Evolutionary conservation across 2,113 vertebrate genomes (phyloP).

Genomic region (Vombatus ursinus): DNA sequence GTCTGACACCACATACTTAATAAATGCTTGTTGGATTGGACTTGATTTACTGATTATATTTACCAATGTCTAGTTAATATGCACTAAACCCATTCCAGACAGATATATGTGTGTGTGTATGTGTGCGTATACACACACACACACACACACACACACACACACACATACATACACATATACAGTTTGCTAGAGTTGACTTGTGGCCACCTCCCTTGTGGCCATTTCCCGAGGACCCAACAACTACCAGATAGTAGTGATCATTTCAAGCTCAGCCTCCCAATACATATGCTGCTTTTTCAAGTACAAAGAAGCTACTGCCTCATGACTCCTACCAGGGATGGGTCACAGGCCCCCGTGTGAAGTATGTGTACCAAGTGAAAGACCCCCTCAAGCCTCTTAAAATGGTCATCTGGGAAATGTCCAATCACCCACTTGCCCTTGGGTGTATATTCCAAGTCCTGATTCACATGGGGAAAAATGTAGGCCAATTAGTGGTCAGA

Average conservation of each 20-base stretch:
- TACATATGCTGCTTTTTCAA: constrained; percentile 40
- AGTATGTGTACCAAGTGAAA: neutral
- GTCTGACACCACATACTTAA: neutral
- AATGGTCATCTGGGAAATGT: constrained; percentile 4
- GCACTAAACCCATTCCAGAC: constrained; percentile 53
- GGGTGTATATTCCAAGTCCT: neutral
- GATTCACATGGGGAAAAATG: constrained; percentile 23
- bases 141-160: too few species aligned
- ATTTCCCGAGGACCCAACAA: constrained; percentile 59
- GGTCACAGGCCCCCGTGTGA: constrained; percentile 36
- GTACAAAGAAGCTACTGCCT: neutral
- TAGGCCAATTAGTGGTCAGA: neutral
- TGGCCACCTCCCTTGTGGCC: neutral
- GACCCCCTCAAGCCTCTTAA: neutral
- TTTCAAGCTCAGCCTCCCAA: constrained; percentile 57
- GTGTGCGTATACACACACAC: too few species aligned
- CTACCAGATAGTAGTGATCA: constrained; percentile 67
- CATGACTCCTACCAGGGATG: neutral
- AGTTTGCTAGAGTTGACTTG: neutral
- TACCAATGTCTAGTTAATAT: neutral
- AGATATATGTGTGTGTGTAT: too few species aligned
- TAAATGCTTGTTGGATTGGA: neutral
- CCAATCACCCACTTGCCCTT: neutral
- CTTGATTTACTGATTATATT: neutral
- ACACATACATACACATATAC: constrained; percentile 27